Percentiles rank a stretch among this genome's conserved stretches.
Conservation (phyloP, 2,888 invertebrate genomes). For the Ornithoptera alexandrae region DNA sequence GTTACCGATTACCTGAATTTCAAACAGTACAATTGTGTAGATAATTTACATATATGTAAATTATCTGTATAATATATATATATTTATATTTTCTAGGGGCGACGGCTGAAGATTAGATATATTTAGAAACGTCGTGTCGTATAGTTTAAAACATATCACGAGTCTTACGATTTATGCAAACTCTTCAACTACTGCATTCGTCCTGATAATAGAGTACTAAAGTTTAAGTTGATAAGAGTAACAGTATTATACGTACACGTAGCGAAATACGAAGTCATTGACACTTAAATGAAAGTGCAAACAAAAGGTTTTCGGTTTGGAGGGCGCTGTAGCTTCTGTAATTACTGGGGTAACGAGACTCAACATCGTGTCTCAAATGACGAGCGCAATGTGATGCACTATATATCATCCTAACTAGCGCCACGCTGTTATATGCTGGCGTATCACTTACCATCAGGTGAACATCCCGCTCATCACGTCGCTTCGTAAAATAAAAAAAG, state of each 20-base stretch:
- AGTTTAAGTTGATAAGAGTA: slow-evolving; percentile 1
- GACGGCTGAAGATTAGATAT: neutral
- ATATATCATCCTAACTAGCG: too few species aligned
- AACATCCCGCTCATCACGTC: too few species aligned
- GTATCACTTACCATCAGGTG: too few species aligned
- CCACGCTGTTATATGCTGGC: too few species aligned
- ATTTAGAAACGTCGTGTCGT: neutral
- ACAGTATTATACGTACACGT: neutral
- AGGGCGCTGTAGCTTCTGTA: too few species aligned
- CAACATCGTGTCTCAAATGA: too few species aligned
- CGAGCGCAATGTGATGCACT: too few species aligned
- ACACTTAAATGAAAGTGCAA: neutral
- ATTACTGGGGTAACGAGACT: too few species aligned
- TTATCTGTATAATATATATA: too few species aligned
- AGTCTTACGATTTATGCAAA: neutral
- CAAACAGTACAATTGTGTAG: neutral
- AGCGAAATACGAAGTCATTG: neutral
- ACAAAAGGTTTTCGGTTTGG: neutral
- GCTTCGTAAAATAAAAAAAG: too few species aligned
- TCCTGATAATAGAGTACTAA: neutral
- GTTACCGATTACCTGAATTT: too few species aligned
- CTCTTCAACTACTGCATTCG: neutral
- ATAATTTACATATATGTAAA: neutral
- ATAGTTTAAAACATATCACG: neutral
- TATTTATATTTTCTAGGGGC: too few species aligned